Base-by-base conservation (phyloP, 2,888 invertebrate genomes). In the Cephus pulcher region DNA sequence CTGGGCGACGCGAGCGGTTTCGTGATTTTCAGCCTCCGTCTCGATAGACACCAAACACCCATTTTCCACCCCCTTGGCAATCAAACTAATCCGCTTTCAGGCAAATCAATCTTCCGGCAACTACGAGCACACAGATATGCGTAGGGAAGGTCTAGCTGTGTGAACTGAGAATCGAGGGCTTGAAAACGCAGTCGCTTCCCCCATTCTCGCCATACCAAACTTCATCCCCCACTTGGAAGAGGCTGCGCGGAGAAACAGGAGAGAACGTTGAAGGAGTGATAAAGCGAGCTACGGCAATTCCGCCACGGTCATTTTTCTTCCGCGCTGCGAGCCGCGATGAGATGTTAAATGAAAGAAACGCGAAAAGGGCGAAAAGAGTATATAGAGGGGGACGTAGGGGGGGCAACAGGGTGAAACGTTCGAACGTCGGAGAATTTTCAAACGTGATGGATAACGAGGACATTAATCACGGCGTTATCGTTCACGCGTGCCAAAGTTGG, bases 391-490 rank as follows among this genome's bases (percentile, higher is more conserved):
- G 34, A 11, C 34, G 34, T 30, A 34, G 11, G 2, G 12, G 9
- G 12, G 34, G 56, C 23, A 34, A 74, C 68, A 73, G 77, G 23
- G 40, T 9, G 23, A 23, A 56, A 23, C 6, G 23, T 56, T 56
- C 6, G 23, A 23, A 56, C 2, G 23, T 23, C 15, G 23, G 23
- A 56, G 40, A 56, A 23, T 56, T 56, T 56, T 56, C 23, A 56
- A 56, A 69, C 56, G 77, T 77, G 77, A 80, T 76, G 82, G 80
- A 82, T 82, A 82, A 82, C 82, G 82, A 79, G 75, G 78, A 74
- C 76, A 80, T 80, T 82, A 82, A 81, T 82, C 81, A 79, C 80
- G 78, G 23, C 79, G 80, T 80, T 82, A 81, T 82, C 82, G 76
- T 23, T 56, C 40, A 56, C 40, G 40, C 40, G 40, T 56, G 40